A percentile compares a stretch with the other conserved stretches of the same genome.
Evolutionary conservation across 2,888 invertebrate species (phyloP).

Genomic region (Loripinus fragilis): DNA sequence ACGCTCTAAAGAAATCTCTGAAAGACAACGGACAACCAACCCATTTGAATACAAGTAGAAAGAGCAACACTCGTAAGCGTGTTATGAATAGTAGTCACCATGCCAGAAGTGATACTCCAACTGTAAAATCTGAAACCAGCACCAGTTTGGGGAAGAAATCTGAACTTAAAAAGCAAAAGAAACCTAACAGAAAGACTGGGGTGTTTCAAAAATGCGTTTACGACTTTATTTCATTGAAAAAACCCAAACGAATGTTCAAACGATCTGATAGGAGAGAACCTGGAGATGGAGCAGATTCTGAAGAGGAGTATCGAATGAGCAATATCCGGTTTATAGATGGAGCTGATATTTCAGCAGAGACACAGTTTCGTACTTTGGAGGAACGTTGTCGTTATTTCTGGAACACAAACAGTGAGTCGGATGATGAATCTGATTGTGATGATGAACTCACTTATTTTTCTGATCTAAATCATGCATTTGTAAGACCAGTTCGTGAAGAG

Average conservation of each 20-base stretch:
- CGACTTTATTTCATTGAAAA: background rate
- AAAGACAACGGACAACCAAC: too few relatives aligned
- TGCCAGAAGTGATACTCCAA: too few relatives aligned
- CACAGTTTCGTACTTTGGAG: conserved; percentile 1
- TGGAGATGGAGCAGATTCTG: too few relatives aligned
- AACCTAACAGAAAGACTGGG: background rate
- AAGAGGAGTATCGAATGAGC: too few relatives aligned
- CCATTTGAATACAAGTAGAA: too few relatives aligned
- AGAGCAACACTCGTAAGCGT: too few relatives aligned
- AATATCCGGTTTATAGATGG: too few relatives aligned
- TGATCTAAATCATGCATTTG: background rate
- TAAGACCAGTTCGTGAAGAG: background rate
- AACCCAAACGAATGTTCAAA: background rate
- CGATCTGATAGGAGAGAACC: too few relatives aligned
- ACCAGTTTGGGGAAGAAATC: too few relatives aligned
- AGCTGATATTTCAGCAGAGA: background rate
- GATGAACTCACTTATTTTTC: background rate
- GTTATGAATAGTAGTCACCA: too few relatives aligned
- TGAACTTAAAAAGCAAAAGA: background rate
- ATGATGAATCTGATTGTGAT: conserved; percentile 30
- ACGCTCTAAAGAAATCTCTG: too few relatives aligned
- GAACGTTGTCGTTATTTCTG: conserved; percentile 30
- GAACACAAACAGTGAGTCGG: conserved; percentile 25
- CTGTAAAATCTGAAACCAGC: too few relatives aligned
- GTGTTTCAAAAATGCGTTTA: background rate